Evolutionary conservation across 2,888 invertebrate genomes (phyloP).

Genomic region (Apotomis betuletana): DNA sequence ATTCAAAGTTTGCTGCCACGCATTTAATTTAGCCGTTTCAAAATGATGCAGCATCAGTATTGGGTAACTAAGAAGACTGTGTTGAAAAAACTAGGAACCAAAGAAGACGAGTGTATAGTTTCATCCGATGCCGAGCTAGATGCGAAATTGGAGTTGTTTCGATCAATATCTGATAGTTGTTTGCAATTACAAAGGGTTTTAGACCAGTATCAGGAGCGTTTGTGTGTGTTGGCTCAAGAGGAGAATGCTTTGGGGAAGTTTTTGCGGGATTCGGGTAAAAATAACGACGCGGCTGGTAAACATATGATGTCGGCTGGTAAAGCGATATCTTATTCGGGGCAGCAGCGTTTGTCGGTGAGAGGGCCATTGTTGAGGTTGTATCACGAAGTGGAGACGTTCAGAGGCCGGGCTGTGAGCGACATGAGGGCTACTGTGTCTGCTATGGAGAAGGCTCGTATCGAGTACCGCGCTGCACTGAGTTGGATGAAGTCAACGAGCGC

Average conservation of each 20-base stretch:
- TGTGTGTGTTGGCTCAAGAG: constrained; percentile 96
- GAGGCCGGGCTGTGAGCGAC: constrained; percentile 96
- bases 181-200: constrained; percentile 93
- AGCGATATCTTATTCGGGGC: constrained; percentile 93
- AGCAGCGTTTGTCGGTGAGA: constrained; percentile 94
- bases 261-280: constrained; percentile 95
- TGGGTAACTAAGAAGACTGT: constrained; percentile 99
- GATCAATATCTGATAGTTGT: constrained; percentile 96
- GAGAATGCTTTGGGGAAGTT: constrained; percentile 97
- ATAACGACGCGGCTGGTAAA: constrained; percentile 91
- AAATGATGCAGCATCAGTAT: constrained; percentile 95
- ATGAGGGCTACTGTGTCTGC: constrained; percentile 94
- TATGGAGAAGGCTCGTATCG: constrained; percentile 97
- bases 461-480: constrained; percentile 96
- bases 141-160: constrained; percentile 96
- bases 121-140: constrained; percentile 98
- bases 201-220: constrained; percentile 96
- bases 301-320: constrained; percentile 88
- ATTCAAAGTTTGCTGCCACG: constrained; percentile 37
- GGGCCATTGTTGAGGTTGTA: constrained; percentile 94
- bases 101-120: constrained; percentile 98
- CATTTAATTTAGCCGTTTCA: constrained; percentile 42
- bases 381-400: constrained; percentile 98
- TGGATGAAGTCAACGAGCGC: constrained; percentile 99
- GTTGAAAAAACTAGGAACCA: constrained; percentile 95